Evolutionary conservation across 2,888 invertebrate genomes (phyloP).

Genomic region (Synanthedon myopaeformis): DNA sequence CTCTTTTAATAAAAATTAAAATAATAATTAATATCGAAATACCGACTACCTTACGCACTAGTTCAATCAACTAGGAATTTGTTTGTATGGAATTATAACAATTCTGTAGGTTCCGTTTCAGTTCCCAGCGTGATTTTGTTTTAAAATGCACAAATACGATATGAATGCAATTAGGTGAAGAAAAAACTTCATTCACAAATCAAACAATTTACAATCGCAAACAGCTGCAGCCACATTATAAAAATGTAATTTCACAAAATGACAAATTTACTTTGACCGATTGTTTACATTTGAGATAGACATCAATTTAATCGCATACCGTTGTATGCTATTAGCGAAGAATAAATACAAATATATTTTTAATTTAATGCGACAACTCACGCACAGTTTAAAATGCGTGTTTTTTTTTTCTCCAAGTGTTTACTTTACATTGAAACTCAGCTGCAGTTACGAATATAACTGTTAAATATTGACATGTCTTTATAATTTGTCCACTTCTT

Average conservation of each 20-base stretch:
- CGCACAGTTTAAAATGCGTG: constrained; percentile 12
- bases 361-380: constrained; percentile 33
- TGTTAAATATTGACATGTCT: too few relatives aligned
- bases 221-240: background rate
- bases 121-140: background rate
- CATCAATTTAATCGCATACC: background rate
- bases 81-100: too few relatives aligned
- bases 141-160: background rate
- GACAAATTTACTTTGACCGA: background rate
- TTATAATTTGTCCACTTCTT: too few relatives aligned
- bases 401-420: too few relatives aligned
- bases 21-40: too few relatives aligned
- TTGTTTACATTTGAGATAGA: background rate
- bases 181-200: background rate
- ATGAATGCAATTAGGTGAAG: background rate
- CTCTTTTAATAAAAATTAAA: too few relatives aligned
- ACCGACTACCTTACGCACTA: too few relatives aligned
- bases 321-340: too few relatives aligned
- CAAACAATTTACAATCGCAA: background rate
- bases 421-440: too few relatives aligned
- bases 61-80: too few relatives aligned
- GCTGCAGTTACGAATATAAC: too few relatives aligned
- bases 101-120: too few relatives aligned
- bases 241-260: background rate
- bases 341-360: constrained; percentile 22